Evolutionary conservation across 2,113 vertebrate species (phyloP).

Genomic region (Gila orcuttii): DNA sequence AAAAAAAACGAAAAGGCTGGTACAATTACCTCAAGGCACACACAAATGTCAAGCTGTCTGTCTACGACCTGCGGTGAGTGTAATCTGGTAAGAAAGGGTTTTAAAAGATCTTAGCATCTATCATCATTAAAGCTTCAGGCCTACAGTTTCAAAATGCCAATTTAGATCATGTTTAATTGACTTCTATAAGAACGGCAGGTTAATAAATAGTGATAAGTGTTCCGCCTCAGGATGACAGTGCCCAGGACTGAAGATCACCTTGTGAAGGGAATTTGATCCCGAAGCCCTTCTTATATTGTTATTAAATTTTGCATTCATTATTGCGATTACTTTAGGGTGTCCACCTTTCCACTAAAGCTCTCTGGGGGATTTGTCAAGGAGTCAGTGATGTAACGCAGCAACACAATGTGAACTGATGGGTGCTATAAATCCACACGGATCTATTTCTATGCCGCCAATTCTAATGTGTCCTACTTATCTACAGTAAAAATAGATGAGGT

Average conservation of each 20-base stretch:
- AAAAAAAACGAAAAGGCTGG: background rate
- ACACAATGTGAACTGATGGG: background rate
- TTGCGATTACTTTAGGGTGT: background rate
- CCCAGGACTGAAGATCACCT: background rate
- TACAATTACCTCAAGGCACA: background rate
- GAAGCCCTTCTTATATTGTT: background rate
- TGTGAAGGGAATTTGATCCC: conserved; percentile 2
- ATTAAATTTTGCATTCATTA: conserved; percentile 16
- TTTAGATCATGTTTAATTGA: conserved; percentile 31
- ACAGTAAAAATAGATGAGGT: background rate
- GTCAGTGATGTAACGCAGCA: background rate
- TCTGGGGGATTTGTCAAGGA: conserved; percentile 5
- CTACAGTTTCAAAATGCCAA: conserved; percentile 1
- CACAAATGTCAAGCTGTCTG: conserved; percentile 17
- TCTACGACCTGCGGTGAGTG: background rate
- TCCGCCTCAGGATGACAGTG: conserved; percentile 1
- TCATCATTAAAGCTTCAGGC: conserved; percentile 29
- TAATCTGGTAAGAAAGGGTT: conserved; percentile 23
- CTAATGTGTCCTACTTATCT: background rate
- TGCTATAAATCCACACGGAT: background rate
- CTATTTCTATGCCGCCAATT: background rate
- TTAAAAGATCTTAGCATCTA: conserved; percentile 10
- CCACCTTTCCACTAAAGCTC: conserved; percentile 15
- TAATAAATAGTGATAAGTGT: conserved; percentile 30
- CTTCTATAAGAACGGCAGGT: conserved; percentile 16